A percentile compares a stretch with the other conserved stretches of the same genome.
Conservation (phyloP, 2,888 invertebrate species). For the Drosophila flavopinicola region DNA sequence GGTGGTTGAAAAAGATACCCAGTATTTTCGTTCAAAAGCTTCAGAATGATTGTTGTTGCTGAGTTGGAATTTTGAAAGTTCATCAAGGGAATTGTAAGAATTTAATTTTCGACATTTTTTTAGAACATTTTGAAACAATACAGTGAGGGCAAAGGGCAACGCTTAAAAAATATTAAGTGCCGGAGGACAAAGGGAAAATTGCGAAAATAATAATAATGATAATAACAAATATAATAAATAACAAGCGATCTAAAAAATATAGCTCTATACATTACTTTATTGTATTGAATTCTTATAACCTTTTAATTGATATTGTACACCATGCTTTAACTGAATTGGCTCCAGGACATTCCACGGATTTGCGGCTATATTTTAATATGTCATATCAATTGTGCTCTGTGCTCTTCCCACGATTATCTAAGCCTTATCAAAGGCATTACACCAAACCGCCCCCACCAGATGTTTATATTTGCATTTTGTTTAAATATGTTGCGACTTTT, state of each 20-base stretch:
- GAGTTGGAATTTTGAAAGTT: neutral
- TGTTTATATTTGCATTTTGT: conserved; percentile 33
- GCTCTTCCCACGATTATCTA: neutral
- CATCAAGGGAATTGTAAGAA: too few relatives aligned
- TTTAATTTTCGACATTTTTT: neutral
- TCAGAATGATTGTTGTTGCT: neutral
- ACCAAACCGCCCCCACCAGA: neutral
- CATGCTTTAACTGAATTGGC: neutral
- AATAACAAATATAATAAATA: neutral
- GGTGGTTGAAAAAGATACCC: neutral
- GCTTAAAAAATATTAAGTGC: too few relatives aligned
- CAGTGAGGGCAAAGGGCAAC: too few relatives aligned
- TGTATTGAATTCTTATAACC: too few relatives aligned
- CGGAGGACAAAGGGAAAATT: too few relatives aligned
- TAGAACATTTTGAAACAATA: too few relatives aligned
- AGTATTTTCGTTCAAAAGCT: neutral
- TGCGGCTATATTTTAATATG: neutral
- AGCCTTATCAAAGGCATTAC: conserved; percentile 16
- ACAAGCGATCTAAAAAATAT: too few relatives aligned
- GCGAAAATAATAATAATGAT: too few relatives aligned
- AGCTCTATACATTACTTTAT: neutral
- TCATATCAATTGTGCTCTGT: neutral
- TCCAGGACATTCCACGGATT: neutral
- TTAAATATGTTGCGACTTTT: conserved; percentile 52
- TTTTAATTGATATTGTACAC: neutral